Evolutionary conservation across 2,888 invertebrate species (phyloP), one percentile per base, ranked within the genome.

Genomic region (Trachelus stipa): DNA sequence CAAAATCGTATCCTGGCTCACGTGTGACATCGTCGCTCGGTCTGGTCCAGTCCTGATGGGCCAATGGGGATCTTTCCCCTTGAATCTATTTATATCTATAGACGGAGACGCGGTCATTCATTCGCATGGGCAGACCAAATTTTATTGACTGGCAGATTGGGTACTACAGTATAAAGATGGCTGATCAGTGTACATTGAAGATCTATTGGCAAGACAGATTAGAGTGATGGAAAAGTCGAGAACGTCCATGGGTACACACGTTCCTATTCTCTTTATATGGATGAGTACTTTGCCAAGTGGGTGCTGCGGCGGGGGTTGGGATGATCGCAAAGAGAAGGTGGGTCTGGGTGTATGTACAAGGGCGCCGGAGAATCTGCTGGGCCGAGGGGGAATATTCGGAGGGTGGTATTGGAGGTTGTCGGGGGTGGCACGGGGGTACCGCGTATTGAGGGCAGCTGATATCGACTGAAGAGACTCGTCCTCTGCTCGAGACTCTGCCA

Each of bases 381-480:
- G 77, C 73, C 33, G 71, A 73, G 78, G 80, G 81, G 76, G 74
- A 73, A 68, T 79, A 40, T 77, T 77, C 82, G 81, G 81, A 79
- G 80, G 69, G 73, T 31, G 76, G 33, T 31, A 37, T 33, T 3
- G 34, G 56, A 79, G 80, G 78, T 79, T 79, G 77, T 37, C 6
- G 74, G 15, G 35, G 34, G 9, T 30, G 30, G 23, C 73, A 73
- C 23, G 15, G 34, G 75, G 79, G 79, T 23, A 56, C 56, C 56
- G 79, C 83, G 81, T 88, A 84, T 87, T 85, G 87, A 82, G 87
- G 86, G 87, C 85, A 86, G 85, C 87, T 85, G 87, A 88, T 88
- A 87, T 88, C 87, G 88, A 87, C 87, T 87, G 81, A 79, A 82
- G 82, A 82, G 85, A 83, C 85, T 85, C 85, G 85, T 86, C 83